Base-by-base conservation (phyloP, 2,113 vertebrate species). In the Eubucco bourcierii region DNA sequence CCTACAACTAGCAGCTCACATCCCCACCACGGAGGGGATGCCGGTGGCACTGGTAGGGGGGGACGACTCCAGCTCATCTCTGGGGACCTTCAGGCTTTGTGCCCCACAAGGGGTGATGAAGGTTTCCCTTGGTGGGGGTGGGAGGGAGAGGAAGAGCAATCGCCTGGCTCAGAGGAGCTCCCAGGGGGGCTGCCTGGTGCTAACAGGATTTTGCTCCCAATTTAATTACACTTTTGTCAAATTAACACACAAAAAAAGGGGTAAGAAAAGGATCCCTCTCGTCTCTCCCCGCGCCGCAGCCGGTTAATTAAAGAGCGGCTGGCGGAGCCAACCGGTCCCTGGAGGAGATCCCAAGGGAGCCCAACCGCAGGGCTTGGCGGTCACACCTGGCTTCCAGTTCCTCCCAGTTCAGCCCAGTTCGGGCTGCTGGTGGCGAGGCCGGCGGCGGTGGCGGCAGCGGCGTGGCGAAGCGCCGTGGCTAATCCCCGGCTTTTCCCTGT, bases 191-290 rank as follows among this genome's bases (percentile, higher is more conserved):
- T 27, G 84, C 91, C 82, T 76, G 28, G 74, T 53, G 78, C 84
- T 94, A 58, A 79, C 58, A 76, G 91, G 87, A 84, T 95, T 95
- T 94, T 78, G 25, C 78, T 96, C 87, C 87, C 71, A 61, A 79
- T 95, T 96, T 95, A 96, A 96, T 96, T 94, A 95, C 74, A 84
- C 60, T 93, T 94, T 87, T 74, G 84, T 90, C 78, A 88, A 88
- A 95, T 90, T 74, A 55, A 21, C 25, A 25, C 50, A 52, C 50
- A 52, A 66, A 75, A 59, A 23, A 8, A 29, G 9, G 4, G 15
- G 12, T 5, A 27, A 4, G 18, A 33, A 10, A 3, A 73, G 37
- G 74, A 79, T 52, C 93, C 65, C 61, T 34, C 73, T 67, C 2
- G 1, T 34, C 76, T 90, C 90, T 65, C 61, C 50, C 50, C 39